These are phyloP conservation scores for Metallyticus violacea DNA, from an alignment of 2,888 invertebrate genomes.

Conservation along the genomic window DNA sequence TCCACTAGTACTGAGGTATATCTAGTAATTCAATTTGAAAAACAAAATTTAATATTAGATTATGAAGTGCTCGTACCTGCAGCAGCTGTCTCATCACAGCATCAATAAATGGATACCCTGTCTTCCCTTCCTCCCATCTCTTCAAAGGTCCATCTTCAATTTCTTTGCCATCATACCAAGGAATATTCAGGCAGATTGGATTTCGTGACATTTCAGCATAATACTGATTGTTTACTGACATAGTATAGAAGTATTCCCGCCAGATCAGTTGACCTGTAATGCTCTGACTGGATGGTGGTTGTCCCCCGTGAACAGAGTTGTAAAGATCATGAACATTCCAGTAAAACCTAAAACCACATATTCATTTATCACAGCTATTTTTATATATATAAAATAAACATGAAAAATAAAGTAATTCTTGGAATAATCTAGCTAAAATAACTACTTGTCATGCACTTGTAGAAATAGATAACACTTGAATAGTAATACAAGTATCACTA, in stretches of 20 bases:
- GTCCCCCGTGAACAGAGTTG: conserved; percentile 53
- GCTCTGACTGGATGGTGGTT: conserved; percentile 46
- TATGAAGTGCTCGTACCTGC: conserved; percentile 40
- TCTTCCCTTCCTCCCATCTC: conserved; percentile 60
- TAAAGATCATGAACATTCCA: conserved; percentile 68
- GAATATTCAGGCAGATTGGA: conserved; percentile 69
- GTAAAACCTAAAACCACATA: conserved; percentile 63
- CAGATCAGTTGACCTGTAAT: conserved; percentile 66
- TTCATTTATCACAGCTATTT: no score
- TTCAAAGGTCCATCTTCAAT: conserved; percentile 34
- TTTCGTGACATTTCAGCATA: conserved; percentile 67
- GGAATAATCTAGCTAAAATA: no score
- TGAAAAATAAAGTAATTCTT: not conserved
- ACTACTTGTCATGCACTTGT: no score
- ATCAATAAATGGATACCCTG: conserved; percentile 72
- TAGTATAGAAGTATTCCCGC: conserved; percentile 76
- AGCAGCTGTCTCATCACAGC: conserved; percentile 68
- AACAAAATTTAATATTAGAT: not conserved
- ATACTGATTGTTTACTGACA: conserved; percentile 69
- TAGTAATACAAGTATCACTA: no score
- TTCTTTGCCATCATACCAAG: conserved; percentile 56
- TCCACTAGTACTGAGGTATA: not conserved
- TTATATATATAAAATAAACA: no score
- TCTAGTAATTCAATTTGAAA: not conserved
- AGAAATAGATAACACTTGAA: no score